Evolutionary conservation across 2,797 vertebrate genomes (phyloP).

Genomic region (Tapera naevia): DNA sequence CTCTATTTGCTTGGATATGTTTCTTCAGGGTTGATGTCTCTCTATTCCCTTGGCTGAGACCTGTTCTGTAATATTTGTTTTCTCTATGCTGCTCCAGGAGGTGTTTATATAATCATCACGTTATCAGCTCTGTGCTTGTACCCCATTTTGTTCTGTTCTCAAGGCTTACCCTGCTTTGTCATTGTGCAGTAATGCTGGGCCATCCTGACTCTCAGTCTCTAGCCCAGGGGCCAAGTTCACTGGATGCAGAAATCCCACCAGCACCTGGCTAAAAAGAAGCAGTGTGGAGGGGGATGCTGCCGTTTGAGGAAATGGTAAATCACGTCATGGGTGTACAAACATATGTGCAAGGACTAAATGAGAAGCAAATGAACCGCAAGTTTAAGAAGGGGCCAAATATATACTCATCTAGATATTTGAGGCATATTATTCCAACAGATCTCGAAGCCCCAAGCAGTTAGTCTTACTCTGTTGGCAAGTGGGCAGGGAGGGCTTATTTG

Average conservation of each 20-base stretch:
- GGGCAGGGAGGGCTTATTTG: background rate
- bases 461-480: background rate
- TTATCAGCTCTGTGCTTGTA: background rate
- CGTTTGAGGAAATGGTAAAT: background rate
- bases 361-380: background rate
- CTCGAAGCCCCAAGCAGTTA: background rate
- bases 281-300: background rate
- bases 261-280: background rate
- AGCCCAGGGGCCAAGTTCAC: background rate
- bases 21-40: background rate
- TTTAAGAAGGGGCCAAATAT: background rate
- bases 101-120: background rate
- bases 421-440: background rate
- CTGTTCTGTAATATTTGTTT: fast-evolving
- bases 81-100: background rate
- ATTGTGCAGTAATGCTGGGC: background rate
- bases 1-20: background rate
- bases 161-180: background rate
- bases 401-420: background rate
- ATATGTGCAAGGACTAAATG: background rate
- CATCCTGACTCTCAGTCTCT: background rate
- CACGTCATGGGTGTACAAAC: background rate
- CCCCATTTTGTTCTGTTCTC: background rate
- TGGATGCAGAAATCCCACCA: background rate
- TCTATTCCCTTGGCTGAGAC: background rate